A percentile compares a stretch with the other conserved stretches of the same genome.
Conservation (phyloP, 2,797 vertebrate species). For the Pseudocheirus occidentalis region DNA sequence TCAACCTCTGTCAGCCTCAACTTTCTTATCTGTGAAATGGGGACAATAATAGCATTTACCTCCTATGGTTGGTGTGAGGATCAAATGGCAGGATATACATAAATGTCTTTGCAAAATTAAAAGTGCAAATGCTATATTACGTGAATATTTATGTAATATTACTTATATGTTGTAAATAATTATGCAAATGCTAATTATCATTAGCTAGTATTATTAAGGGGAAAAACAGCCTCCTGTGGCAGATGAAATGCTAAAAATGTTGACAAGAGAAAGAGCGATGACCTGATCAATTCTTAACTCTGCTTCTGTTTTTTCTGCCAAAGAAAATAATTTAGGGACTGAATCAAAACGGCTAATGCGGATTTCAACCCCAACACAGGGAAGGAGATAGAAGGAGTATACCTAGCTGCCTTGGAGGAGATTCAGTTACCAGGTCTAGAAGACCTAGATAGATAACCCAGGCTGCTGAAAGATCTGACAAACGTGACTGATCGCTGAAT, state of each 20-base stretch:
- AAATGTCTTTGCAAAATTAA: neutral
- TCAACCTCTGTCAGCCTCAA: neutral
- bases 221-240: neutral
- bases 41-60: neutral
- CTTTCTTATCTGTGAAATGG: neutral
- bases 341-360: neutral
- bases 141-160: no score
- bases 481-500: neutral
- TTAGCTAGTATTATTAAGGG: neutral
- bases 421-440: neutral
- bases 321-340: neutral
- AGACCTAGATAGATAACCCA: no score
- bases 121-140: neutral
- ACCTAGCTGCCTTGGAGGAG: neutral
- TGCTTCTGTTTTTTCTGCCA: neutral
- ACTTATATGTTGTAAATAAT: no score
- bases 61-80: neutral
- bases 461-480: no score
- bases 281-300: neutral
- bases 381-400: neutral
- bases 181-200: neutral
- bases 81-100: neutral
- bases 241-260: neutral
- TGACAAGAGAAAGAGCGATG: neutral
- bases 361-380: neutral